Percentiles rank a stretch among this genome's conserved stretches.
Evolutionary conservation across 2,797 vertebrate species (phyloP).

Genomic region (Danio kyathit): DNA sequence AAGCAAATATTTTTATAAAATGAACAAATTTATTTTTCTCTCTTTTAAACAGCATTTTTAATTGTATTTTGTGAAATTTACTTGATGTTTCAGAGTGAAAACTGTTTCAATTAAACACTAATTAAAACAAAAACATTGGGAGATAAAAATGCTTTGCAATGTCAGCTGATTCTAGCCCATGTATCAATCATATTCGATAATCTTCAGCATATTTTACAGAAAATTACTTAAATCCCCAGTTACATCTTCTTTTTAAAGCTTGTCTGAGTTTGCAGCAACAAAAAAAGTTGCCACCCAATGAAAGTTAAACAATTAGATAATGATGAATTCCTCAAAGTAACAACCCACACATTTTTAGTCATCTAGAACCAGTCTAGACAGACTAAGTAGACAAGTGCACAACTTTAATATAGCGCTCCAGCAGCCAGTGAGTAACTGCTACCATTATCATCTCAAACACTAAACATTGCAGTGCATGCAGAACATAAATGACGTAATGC

Average conservation of each 20-base stretch:
- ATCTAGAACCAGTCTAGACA: conserved; percentile 22
- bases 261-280: background rate
- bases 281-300: background rate
- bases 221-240: background rate
- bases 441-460: background rate
- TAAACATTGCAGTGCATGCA: background rate
- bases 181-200: background rate
- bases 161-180: background rate
- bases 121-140: background rate
- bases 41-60: background rate
- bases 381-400: background rate
- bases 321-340: background rate
- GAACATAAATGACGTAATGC: conserved; percentile 12
- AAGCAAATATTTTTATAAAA: too few relatives aligned
- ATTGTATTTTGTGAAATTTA: background rate
- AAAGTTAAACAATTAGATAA: background rate
- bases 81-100: background rate
- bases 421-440: background rate
- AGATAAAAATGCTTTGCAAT: background rate
- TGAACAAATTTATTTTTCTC: background rate
- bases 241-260: background rate
- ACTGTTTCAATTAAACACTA: too few relatives aligned
- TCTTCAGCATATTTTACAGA: background rate
- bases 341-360: background rate
- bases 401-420: background rate